Base-by-base conservation (phyloP, 2,113 vertebrate genomes). In the Cebidichthys violaceus region DNA sequence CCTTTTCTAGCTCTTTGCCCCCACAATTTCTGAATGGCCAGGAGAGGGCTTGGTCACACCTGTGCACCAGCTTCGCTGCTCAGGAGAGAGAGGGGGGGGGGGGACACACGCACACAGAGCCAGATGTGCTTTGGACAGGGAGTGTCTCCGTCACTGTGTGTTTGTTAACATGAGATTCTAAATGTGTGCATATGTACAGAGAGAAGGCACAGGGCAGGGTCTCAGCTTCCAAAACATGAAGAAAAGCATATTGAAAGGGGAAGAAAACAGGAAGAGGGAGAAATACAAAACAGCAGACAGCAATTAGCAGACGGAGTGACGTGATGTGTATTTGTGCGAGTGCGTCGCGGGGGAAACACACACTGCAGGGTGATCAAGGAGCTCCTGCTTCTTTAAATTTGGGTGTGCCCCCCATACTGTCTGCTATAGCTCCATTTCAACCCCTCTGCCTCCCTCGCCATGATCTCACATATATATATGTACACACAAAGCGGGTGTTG, bases 221-320 rank as follows among this genome's bases (percentile, higher is more conserved):
- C 77, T 77, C 61, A 43, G 73, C 75, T 77, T 81, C 61, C 70
- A 79, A 86, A 89, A 85, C 75, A 57, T 11, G 15, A 50, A 50
- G 33, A 77, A 88, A 92, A 85, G 80, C 85, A 85, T 70, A 82
- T 68, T 84, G 86, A 77, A 83, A 85, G 60, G 77, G 78, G 78
- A 92, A 43, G 79, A 92, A 92, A 92, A 94, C 93, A 94, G 93
- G 92, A 94, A 95, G 87, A 90, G 79, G 86, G 74, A 89, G 92
- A 90, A 94, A 90, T 82, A 70, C 88, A 89, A 85, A 91, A 91
- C 91, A 92, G 91, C 90, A 85, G 90, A 83, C 74, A 90, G 87
- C 88, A 90, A 93, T 94, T 93, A 93, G 89, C 70, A 67, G 87
- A 82, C 66, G 24, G 84, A 84, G 75, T 92, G 88, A 92, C 43